These are phyloP conservation scores for Nemotelus pantherinus DNA, from an alignment of 2,888 invertebrate species.

Conservation along the genomic window DNA sequence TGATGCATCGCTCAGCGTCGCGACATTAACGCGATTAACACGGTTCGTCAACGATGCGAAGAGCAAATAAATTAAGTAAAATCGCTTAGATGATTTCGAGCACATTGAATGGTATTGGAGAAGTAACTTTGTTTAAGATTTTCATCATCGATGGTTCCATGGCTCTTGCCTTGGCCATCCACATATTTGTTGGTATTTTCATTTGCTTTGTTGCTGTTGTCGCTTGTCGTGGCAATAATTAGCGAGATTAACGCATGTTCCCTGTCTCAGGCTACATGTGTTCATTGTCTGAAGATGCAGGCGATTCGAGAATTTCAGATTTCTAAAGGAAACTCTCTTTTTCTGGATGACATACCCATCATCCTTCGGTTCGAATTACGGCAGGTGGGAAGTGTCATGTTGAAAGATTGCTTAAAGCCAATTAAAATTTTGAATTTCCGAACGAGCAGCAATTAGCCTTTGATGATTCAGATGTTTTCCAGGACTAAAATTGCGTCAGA, in stretches of 20 bases:
- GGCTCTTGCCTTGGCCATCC: not conserved
- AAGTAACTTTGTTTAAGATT: not conserved
- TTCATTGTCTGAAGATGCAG: slow-evolving; percentile 42
- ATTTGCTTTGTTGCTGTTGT: slow-evolving; percentile 12
- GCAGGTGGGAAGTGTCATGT: too few species aligned
- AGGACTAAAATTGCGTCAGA: too few species aligned
- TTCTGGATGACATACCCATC: too few species aligned
- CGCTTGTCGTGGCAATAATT: slow-evolving; percentile 45
- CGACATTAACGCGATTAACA: slow-evolving; percentile 22
- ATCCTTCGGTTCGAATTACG: too few species aligned
- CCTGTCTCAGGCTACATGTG: slow-evolving; percentile 47
- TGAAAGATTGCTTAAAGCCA: too few species aligned
- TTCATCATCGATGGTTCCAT: not conserved
- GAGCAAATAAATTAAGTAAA: slow-evolving; percentile 36
- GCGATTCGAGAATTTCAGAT: too few species aligned
- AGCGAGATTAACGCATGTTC: slow-evolving; percentile 50
- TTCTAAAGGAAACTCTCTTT: too few species aligned
- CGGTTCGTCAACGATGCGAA: slow-evolving; percentile 35
- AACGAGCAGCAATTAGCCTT: too few species aligned
- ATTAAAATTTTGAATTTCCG: too few species aligned
- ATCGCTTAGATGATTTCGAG: not conserved
- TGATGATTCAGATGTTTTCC: too few species aligned
- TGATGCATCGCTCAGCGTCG: not conserved
- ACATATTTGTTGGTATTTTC: slow-evolving; percentile 1
- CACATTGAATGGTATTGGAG: not conserved